Evolutionary conservation across 2,113 vertebrate genomes (phyloP).

Genomic region (Theropithecus gelada): DNA sequence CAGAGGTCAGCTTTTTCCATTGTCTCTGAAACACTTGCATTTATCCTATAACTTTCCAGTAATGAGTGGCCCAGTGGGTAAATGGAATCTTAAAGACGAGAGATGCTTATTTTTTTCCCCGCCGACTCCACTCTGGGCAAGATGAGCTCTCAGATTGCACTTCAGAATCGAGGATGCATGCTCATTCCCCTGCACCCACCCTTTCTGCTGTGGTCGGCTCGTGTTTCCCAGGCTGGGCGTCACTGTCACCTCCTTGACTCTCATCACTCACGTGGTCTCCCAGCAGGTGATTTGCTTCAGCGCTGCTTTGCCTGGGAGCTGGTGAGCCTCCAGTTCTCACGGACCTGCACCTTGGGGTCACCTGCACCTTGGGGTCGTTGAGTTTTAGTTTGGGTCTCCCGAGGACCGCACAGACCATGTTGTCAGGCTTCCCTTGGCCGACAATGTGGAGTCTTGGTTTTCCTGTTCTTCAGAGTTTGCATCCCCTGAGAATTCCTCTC

Average conservation of each 20-base stretch:
- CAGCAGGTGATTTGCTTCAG: too few species aligned
- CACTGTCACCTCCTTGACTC: too few species aligned
- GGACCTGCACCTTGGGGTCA: rapidly evolving
- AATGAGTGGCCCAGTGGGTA: neutral
- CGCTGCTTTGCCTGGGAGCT: rapidly evolving
- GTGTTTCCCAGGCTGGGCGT: rapidly evolving
- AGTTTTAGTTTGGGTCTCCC: rapidly evolving
- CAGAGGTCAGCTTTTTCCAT: neutral
- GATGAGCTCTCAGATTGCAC: neutral
- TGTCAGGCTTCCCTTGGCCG: neutral
- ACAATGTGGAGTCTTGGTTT: rapidly evolving
- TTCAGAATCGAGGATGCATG: rapidly evolving
- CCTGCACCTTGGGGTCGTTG: rapidly evolving
- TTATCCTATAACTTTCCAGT: neutral
- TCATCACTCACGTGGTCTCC: neutral
- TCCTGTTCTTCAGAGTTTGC: neutral
- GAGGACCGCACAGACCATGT: rapidly evolving
- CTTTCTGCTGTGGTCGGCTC: rapidly evolving
- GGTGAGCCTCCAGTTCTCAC: rapidly evolving
- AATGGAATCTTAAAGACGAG: neutral
- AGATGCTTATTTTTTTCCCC: neutral
- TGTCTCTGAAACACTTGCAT: neutral
- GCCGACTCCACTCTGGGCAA: neutral
- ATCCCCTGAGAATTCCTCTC: neutral
- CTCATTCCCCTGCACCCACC: rapidly evolving